Evolutionary conservation across 2,113 vertebrate genomes (phyloP), one percentile per base, ranked within the genome.

Genomic region (Hemicordylus capensis): DNA sequence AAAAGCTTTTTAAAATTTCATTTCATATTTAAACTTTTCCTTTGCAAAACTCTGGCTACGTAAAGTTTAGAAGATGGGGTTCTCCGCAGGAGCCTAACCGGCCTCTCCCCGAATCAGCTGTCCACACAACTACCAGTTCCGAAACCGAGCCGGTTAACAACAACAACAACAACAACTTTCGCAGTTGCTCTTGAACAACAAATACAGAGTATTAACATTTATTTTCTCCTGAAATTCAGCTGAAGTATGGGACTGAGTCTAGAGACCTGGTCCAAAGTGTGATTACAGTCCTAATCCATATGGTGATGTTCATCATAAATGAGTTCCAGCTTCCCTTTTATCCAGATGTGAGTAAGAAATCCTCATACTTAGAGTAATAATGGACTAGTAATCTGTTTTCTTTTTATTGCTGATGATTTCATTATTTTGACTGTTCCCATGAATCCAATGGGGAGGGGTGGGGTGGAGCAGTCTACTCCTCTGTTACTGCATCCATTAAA

Each of bases 341-440:
- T 54, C n/a, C 6, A 24, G 61, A 46, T 69, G 39, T 3, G 39
- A 77, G 34, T 20, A 76, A 69, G 39, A 82, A 31, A 37, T 0
- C 15, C 44, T 76, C 56, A 48, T 85, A 0, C 20, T 61, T 37
- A 2, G 1, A n/a, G 11, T 8, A 39, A 85, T 56, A 77, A 48
- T n/a, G 6, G 37, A 74, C 58, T 28, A 39, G 37, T 31, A 63
- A 19, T 72, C 1, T 70, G 19, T 42, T n/a, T 0, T 0, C 17
- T 80, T 39, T 84, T 4, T 67, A 79, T 86, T 1, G 1, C 37
- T 28, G 51, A 12, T 59, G 83, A 17, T 19, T 87, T 69, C 48
- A 79, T 76, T 89, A 84, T 73, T 80, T 63, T 85, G 87, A 86
- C 61, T n/a, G 12, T 84, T 81, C 79, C 87, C 64, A n/a, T 12